Evolutionary conservation across 2,888 invertebrate species (phyloP), one percentile per base, ranked within the genome.

Genomic region (Drosophila kanekoi): DNA sequence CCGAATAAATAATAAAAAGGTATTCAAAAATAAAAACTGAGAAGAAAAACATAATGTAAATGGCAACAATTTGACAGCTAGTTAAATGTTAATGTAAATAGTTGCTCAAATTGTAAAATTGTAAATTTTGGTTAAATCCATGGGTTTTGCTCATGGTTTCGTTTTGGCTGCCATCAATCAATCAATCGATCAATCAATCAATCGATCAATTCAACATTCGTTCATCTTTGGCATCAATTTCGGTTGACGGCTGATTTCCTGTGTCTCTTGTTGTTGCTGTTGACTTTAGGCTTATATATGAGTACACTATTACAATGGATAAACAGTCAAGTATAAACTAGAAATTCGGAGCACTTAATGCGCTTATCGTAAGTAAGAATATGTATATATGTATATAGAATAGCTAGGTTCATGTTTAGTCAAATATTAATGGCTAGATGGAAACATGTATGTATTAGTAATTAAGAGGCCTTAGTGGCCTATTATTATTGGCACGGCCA

Each of bases 331-430:
- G 59, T 57, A 75, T 58, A 35, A 51, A 45, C 82, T 85, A 77
- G 61, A 59, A 69, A 54, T 66, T 72, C 52, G 48, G 44, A 67
- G 84, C 81, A 64, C 84, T 80, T 82, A 86, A 68, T 83, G 75
- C 85, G 81, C 85, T 84, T 84, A 72, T 53, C 62, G 53, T 76
- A 77, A 84, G 62, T 79, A 65, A 52, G 52, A 35, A 13, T 53
- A 43, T 59, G 59, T 57, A 44, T 47, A 35, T 61, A 20, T 54
- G 54, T 71, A 75, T 70, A 77, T 66, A 73, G 73, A 79, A 76
- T 75, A 75, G 77, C 88, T 87, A 86, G 73, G 73, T 85, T 87
- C 73, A 72, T 79, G 67, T 87, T 70, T 78, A 84, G 84, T 84
- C 79, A 80, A 87, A 78, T 83, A 86, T 77, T 83, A 78, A 87